phyloP scores from a whole-genome alignment of 2,113 vertebrate species.

The Phaethon lepturus region DNA sequence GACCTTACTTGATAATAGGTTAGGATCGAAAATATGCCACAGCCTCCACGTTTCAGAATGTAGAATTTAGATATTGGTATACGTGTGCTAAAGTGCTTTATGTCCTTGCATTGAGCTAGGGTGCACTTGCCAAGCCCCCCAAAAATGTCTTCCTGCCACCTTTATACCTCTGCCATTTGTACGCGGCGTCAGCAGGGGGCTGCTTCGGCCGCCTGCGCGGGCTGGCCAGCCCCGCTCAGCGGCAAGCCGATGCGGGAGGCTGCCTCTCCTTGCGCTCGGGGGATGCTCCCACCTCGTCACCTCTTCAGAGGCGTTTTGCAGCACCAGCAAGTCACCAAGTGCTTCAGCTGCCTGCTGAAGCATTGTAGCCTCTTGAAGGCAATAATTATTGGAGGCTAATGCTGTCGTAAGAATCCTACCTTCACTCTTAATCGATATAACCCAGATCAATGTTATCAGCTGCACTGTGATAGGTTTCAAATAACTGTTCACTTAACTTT shows the following conservation, averaged over 20 bases:
- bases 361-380: background rate
- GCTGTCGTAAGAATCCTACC: background rate
- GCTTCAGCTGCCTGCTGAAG: background rate
- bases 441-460: background rate
- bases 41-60: background rate
- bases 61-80: background rate
- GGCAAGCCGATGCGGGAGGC: background rate
- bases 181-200: background rate
- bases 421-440: background rate
- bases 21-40: background rate
- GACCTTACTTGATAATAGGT: background rate
- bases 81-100: background rate
- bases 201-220: background rate
- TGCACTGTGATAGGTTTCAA: background rate
- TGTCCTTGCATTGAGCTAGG: background rate
- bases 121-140: background rate
- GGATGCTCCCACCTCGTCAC: background rate
- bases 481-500: background rate
- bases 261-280: background rate
- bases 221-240: background rate
- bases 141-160: background rate
- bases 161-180: background rate
- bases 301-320: background rate
- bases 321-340: background rate
- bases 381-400: background rate